phyloP scores from a whole-genome alignment of 2,113 vertebrate species.

The Camelus dromedarius region DNA sequence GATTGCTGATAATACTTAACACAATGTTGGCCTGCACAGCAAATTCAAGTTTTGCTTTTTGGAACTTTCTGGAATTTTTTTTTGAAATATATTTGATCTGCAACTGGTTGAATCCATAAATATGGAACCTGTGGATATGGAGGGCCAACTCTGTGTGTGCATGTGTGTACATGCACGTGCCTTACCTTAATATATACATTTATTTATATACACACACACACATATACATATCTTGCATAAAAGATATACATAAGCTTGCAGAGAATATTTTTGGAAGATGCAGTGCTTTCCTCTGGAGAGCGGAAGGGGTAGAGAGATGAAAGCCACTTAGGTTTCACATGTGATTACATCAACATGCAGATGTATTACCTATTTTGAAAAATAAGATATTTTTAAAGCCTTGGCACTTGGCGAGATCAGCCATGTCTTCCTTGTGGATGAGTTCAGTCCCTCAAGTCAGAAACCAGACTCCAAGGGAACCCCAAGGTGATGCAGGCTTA shows the following conservation, averaged over 20 bases:
- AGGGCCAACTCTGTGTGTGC: not conserved
- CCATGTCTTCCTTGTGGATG: not conserved
- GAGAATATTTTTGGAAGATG: not conserved
- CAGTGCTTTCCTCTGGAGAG: not conserved
- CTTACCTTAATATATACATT: not conserved
- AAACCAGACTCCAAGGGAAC: not conserved
- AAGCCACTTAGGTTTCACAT: not conserved
- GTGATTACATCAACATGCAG: not conserved
- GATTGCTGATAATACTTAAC: not conserved
- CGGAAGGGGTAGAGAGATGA: not conserved
- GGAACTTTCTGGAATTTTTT: not conserved
- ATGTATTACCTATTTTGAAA: not conserved
- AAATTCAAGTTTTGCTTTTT: not conserved
- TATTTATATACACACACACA: not conserved
- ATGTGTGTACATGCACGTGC: rapidly evolving
- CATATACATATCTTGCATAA: not conserved
- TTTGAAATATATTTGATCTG: not conserved
- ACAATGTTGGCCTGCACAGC: not conserved
- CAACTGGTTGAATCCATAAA: not conserved
- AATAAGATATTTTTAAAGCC: not conserved
- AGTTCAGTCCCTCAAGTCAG: not conserved
- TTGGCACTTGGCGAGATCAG: not conserved
- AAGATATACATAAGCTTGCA: not conserved
- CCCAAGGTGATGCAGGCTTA: not conserved
- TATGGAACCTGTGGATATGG: not conserved